phyloP scores from a whole-genome alignment of 2,888 invertebrate species.

The Petrolisthes cinctipes region DNA sequence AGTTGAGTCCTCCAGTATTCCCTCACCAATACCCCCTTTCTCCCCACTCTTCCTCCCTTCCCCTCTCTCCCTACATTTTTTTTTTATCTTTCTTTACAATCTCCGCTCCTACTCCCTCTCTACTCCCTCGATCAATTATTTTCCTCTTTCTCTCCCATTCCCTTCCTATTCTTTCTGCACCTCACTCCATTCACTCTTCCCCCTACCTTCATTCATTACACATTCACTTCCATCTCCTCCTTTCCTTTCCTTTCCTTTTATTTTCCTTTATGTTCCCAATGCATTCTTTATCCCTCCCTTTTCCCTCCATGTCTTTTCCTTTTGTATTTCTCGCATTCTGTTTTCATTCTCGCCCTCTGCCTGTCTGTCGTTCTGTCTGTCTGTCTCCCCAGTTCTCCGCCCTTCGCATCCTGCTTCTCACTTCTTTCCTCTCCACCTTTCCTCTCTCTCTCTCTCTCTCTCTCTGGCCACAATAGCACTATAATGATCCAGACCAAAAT shows the following conservation, averaged over 20 bases:
- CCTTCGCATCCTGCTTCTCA: not conserved
- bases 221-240: no score
- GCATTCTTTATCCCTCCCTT: not conserved
- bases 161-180: no score
- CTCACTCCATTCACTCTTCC: no score
- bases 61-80: no score
- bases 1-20: not conserved
- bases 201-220: no score
- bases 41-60: not conserved
- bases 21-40: not conserved
- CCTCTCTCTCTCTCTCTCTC: conserved; percentile 37
- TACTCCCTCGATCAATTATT: not conserved
- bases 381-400: not conserved
- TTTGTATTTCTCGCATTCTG: not conserved
- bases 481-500: not conserved
- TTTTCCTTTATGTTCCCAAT: not conserved
- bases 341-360: not conserved
- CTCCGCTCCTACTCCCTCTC: not conserved
- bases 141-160: no score
- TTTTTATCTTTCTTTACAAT: no score
- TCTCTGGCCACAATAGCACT: not conserved
- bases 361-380: not conserved
- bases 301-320: no score
- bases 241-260: no score
- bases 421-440: no score